Evolutionary conservation across 2,888 invertebrate species (phyloP), one percentile per base, ranked within the genome.

Genomic region (Drosophila cognata): DNA sequence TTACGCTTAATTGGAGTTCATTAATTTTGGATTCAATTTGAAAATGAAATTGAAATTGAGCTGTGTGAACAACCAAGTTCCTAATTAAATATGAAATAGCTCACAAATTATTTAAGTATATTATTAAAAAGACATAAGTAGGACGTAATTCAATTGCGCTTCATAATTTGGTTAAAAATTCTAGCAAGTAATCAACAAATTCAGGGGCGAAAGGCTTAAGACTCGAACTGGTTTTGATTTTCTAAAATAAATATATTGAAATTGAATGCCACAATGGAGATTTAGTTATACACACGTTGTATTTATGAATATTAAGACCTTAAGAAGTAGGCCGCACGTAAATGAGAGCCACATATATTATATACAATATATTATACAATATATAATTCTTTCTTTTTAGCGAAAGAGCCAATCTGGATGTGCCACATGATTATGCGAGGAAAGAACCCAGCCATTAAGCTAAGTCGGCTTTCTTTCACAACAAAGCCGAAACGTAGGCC

Each of bases 1-100:
- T 59, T 72, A 57, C 60, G 66, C 77, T 90, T 87, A 87, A 87
- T 89, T 87, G 78, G 74, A 87, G 74, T 87, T 89, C 88, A 87
- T 87, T 90, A 82, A 84, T 64, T 77, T 73, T 46, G 50, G 55
- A 59, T 77, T 89, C 46, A 71, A 70, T 69, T 82, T 64, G 52
- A 66, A 68, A 67, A 64, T 62, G 60, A 77, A 76, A 56, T 83
- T 71, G 64, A 79, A 75, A 86, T 81, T 64, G 88, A 85, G 84
- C 74, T 62, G 67, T 72, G 55, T 68, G 36, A 61, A 71, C 84
- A 84, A 82, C 79, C 71, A 59, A 67, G 59, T 61, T 53, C 52
- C 76, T 76, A 82, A 81, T 79, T 81, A 79, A 68, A 70, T 75
- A 66, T 79, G 62, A 75, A 79, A 75, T 72, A 57, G 63, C 29